Evolutionary conservation across 1,140 invertebrate species (phyloP), one percentile per base, ranked within the genome.

Genomic region (Hycleus cichorii): DNA sequence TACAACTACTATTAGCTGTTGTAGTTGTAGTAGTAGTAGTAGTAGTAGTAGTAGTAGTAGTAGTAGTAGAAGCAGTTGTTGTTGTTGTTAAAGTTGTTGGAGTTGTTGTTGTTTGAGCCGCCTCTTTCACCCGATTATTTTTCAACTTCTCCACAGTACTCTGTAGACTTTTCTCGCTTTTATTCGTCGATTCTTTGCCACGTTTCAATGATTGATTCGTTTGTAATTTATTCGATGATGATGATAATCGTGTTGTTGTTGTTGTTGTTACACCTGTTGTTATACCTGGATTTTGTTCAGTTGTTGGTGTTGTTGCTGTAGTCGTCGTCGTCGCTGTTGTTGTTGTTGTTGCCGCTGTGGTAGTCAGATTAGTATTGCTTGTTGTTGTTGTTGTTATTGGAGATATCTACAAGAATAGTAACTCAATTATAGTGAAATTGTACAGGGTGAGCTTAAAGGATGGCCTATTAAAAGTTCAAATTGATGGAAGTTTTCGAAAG

Each of bases 141-240:
- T 32, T 32, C 32, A 74, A 45, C 47, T 74, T 74, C 43, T 72
- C 71, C 9, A 74, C 62, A 3, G 69, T 64, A 32, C 65, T 70
- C 27, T 73, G 68, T 18, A 71, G 54, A 51, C 72, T 71, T 54
- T 74, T 73, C 39, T 72, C 72, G 27, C 50, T 64, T 59, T 74
- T 74, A 8, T 39, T 39, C 43, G 54, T 42, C 27, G 60, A 38
- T 9, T 70, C 67, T 25, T 57, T 69, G 26, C 12, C 49, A 24
- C 7, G 47, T 32, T 52, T 62, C 59, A 11, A 42, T 42, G 40
- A 8, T 11, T 6, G 4, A n/a, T 10, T 11, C 4, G 10, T 11
- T 7, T n/a, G 9, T 42, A 9, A 4, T n/a, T n/a, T 42, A 42
- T n/a, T 42, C 10, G 40, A 7, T 42, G 9, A n/a, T n/a, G 40